Evolutionary conservation across 1,140 invertebrate genomes (phyloP), one percentile per base, ranked within the genome.

Genomic region (Rhynchophorus ferrugineus): DNA sequence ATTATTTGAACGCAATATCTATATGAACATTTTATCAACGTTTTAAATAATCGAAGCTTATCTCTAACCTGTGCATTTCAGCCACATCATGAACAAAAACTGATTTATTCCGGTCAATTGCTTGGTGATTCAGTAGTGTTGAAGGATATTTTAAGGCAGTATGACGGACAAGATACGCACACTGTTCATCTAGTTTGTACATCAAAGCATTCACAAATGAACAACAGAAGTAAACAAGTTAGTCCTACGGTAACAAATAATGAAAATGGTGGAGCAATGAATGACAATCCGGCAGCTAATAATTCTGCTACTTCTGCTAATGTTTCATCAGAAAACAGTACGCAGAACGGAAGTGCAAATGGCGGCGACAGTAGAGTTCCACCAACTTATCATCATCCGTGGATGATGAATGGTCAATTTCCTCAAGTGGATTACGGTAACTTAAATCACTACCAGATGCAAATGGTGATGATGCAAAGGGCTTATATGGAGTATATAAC

Each of bases 71-170:
- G 39, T 54, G 14, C 46, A 65, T 75, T 75, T 13, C 69, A 90
- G 89, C 80, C 78, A 67, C 78, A 78, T 45, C 77, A 82, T 52
- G 85, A 89, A 58, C 89, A 92, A 64, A 91, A 89, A 69, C 73
- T 95, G 0, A 93, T 94, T 61, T 94, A 93, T 71, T 91, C 87
- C 6, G 90, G 91, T n/a, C 85, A 89, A 65, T 70, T 94, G 9
- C 68, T 95, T 43, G 82, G 79, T 34, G 89, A 95, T 69, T 75
- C 81, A 24, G 72, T 81, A 19, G 76, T 80, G 47, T 65, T 94
- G 21, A 89, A 88, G 66, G 89, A 94, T 69, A 77, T 94, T 21
- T 72, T 93, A 24, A 75, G 84, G 37, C 79, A 80, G 36, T 85
- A 84, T 57, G 83, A 88, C 56, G 81, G 78, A 22, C 79, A 82